These are phyloP conservation scores for Plectropomus leopardus DNA, from an alignment of 2,113 vertebrate genomes.

Conservation along the genomic window DNA sequence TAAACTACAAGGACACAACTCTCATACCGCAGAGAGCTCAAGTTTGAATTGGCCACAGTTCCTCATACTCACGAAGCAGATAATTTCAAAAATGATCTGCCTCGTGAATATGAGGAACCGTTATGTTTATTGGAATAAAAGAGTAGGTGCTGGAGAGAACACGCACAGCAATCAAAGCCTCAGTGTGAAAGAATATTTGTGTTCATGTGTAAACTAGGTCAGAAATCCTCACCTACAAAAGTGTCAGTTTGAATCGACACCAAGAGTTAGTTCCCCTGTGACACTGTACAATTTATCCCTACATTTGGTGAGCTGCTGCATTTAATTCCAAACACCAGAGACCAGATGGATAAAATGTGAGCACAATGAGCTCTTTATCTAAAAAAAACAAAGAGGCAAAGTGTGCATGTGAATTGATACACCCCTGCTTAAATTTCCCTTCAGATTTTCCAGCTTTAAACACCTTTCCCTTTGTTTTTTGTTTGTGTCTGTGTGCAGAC, in stretches of 20 bases:
- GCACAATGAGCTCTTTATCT: conserved; percentile 30
- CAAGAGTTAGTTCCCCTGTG: neutral
- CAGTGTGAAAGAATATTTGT: conserved; percentile 2
- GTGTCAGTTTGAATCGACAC: conserved; percentile 15
- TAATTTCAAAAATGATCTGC: neutral
- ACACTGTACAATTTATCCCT: conserved; percentile 15
- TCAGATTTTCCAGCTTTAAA: conserved; percentile 24
- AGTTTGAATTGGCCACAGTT: conserved; percentile 7
- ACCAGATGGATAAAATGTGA: conserved; percentile 33
- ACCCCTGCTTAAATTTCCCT: conserved; percentile 21
- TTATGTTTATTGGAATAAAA: conserved; percentile 14
- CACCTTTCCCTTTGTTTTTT: neutral
- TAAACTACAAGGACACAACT: neutral
- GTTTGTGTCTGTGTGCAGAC: neutral
- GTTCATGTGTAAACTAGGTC: conserved; percentile 1
- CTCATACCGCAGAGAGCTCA: neutral
- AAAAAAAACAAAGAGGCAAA: conserved; percentile 46
- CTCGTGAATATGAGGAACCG: too few relatives aligned
- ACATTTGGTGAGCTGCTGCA: conserved; percentile 9
- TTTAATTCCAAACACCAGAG: conserved; percentile 22
- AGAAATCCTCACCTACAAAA: conserved; percentile 13
- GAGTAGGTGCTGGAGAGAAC: conserved; percentile 3
- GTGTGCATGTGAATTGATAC: conserved; percentile 27
- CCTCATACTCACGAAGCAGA: neutral
- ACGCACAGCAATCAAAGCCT: conserved; percentile 28